Conservation (phyloP, 2,797 vertebrate genomes). For the Fratercula arctica region DNA sequence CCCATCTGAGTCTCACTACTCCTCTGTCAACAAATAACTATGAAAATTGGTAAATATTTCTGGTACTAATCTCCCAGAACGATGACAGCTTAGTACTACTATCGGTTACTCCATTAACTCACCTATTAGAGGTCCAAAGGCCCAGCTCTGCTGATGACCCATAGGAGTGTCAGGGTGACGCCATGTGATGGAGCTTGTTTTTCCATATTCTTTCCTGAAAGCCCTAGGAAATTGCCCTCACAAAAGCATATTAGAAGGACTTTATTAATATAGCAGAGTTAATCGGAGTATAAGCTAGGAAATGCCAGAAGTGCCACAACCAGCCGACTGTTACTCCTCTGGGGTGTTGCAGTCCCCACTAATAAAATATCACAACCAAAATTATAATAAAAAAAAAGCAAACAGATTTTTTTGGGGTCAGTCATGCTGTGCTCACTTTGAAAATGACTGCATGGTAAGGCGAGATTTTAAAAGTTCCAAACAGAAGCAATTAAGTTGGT, state of each 20-base stretch:
- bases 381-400: conserved; percentile 59
- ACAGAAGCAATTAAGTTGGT: conserved; percentile 66
- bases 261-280: conserved; percentile 46
- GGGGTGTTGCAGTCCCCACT: background rate
- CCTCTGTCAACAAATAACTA: background rate
- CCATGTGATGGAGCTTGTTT: background rate
- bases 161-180: background rate
- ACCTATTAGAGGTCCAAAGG: background rate
- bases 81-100: background rate
- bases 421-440: conserved; percentile 49
- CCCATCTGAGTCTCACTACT: background rate
- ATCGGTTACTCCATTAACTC: background rate
- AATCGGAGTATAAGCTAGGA: conserved; percentile 31
- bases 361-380: conserved; percentile 50
- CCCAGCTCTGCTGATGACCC: background rate
- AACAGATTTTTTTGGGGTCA: background rate
- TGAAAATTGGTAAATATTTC: background rate
- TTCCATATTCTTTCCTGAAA: conserved; percentile 1
- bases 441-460: conserved; percentile 47
- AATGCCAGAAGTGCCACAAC: conserved; percentile 43
- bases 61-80: background rate
- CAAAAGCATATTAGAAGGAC: conserved; percentile 34
- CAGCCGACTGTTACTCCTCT: background rate
- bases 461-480: conserved; percentile 62
- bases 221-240: conserved; percentile 29